phyloP scores from a whole-genome alignment of 2,113 vertebrate genomes.

The Benitochromis conjunctus region DNA sequence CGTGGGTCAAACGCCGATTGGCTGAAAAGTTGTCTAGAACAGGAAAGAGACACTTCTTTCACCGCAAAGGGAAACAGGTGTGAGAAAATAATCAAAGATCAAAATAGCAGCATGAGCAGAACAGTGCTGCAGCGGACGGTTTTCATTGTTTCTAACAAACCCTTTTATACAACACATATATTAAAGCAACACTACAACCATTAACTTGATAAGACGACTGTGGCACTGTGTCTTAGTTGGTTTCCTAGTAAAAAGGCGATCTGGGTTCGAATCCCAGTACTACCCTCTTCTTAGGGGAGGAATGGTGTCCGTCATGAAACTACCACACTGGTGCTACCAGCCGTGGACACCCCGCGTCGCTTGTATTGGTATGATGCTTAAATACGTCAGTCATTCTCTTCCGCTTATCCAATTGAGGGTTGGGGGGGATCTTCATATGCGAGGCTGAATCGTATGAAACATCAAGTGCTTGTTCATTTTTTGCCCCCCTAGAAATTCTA shows the following conservation, averaged over 20 bases:
- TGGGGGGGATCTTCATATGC: rapidly evolving
- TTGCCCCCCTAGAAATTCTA: not conserved
- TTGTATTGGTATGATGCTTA: not conserved
- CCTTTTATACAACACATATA: not conserved
- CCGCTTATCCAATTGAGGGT: not conserved
- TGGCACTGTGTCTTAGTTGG: not conserved
- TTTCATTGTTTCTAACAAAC: not conserved
- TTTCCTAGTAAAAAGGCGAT: not conserved
- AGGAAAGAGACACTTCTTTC: not conserved
- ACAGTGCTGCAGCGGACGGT: not conserved
- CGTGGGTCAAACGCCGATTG: not conserved
- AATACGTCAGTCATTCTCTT: not conserved
- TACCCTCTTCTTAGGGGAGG: not conserved
- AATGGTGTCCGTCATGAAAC: not conserved
- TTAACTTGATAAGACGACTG: rapidly evolving
- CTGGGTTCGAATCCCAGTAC: not conserved
- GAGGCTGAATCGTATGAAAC: not conserved
- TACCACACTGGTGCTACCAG: not conserved
- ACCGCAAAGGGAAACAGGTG: not conserved
- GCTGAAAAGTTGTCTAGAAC: not conserved
- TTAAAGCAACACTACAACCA: not conserved
- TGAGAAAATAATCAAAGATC: not conserved
- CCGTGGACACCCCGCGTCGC: rapidly evolving
- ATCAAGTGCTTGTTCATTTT: not conserved
- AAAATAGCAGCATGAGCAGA: not conserved